phyloP scores from a whole-genome alignment of 1,140 invertebrate genomes.

The Caenorhabditis latens region DNA sequence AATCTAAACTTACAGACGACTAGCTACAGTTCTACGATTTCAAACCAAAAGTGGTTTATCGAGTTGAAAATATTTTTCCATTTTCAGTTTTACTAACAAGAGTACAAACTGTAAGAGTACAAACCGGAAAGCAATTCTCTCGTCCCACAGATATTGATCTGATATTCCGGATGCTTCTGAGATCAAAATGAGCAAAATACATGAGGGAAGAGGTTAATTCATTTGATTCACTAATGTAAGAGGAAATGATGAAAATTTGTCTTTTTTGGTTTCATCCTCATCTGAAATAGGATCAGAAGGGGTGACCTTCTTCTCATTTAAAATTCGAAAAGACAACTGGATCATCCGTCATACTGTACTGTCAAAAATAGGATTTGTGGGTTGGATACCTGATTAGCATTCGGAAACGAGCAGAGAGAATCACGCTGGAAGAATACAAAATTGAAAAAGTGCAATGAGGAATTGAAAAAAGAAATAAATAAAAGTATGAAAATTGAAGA shows the following conservation, averaged over 20 bases:
- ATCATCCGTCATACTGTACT: background rate
- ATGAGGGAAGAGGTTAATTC: background rate
- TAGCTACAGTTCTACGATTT: too few relatives aligned
- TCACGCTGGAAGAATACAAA: background rate
- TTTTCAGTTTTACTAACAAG: too few relatives aligned
- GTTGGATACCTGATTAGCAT: background rate
- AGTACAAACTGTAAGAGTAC: too few relatives aligned
- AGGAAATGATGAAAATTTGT: background rate
- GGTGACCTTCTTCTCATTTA: background rate
- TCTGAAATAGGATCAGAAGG: background rate
- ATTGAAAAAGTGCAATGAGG: background rate
- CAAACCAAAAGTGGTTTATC: too few relatives aligned
- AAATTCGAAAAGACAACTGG: background rate
- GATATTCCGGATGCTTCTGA: background rate
- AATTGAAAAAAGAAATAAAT: background rate
- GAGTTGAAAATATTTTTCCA: too few relatives aligned
- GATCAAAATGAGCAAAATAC: slow-evolving; percentile 19
- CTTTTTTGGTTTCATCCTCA: background rate
- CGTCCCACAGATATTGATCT: too few relatives aligned
- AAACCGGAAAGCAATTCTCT: too few relatives aligned
- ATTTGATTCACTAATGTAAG: slow-evolving; percentile 28
- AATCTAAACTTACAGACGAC: too few relatives aligned
- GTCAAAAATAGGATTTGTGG: background rate
- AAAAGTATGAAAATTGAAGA: background rate
- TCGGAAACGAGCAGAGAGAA: background rate